Percentiles rank a stretch among this genome's conserved stretches.
phyloP scores from a whole-genome alignment of 2,888 invertebrate species.

The Scaptomyza polygonia region DNA sequence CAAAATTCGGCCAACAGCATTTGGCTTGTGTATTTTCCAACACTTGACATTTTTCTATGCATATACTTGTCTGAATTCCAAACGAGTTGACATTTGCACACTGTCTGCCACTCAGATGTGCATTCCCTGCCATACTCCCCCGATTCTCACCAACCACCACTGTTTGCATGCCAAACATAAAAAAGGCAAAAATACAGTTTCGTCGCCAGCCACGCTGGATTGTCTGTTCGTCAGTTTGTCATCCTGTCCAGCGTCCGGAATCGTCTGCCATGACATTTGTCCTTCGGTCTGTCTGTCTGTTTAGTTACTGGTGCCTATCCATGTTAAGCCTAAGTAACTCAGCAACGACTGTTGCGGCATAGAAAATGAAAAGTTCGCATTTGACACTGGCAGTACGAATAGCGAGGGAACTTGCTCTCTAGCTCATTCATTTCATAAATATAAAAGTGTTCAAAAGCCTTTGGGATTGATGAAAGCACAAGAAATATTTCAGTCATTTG shows the following conservation, averaged over 20 bases:
- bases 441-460: too few species aligned
- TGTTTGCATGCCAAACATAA: constrained; percentile 47
- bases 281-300: constrained; percentile 27
- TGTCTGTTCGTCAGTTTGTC: constrained; percentile 27
- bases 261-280: constrained; percentile 62
- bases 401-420: too few species aligned
- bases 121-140: constrained; percentile 40
- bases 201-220: constrained; percentile 41
- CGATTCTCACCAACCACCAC: constrained; percentile 20
- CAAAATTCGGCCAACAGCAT: constrained; percentile 42
- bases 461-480: constrained; percentile 48
- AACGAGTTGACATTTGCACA: constrained; percentile 77
- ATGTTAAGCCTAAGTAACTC: constrained; percentile 70
- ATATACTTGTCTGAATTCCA: constrained; percentile 55
- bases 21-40: constrained; percentile 52
- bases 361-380: constrained; percentile 41
- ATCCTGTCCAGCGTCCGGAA: constrained; percentile 50
- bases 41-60: constrained; percentile 37
- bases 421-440: too few species aligned
- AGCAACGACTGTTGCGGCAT: constrained; percentile 55
- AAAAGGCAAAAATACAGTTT: constrained; percentile 38
- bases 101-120: constrained; percentile 76
- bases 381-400: too few species aligned
- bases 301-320: constrained; percentile 46
- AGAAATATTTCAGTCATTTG: too few species aligned